Evolutionary conservation across 2,113 vertebrate species (phyloP).

Genomic region (Nothocercus nigrocapillus): DNA sequence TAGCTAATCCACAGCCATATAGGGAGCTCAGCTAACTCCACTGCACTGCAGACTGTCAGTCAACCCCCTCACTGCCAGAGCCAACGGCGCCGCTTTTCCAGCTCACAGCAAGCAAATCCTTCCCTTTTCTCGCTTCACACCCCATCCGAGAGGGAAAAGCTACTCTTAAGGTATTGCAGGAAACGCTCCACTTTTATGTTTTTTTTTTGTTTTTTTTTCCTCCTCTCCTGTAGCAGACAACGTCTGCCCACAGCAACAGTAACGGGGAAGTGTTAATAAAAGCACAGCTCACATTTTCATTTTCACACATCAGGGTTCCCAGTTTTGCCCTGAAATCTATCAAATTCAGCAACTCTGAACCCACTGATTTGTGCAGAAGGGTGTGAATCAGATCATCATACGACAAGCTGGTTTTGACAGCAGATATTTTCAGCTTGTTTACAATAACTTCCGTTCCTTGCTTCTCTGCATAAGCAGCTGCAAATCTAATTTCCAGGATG

Average conservation of each 20-base stretch:
- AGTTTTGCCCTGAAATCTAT: slow-evolving; percentile 17
- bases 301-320: slow-evolving; percentile 21
- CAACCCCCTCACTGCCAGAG: slow-evolving; percentile 77
- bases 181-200: slow-evolving; percentile 8
- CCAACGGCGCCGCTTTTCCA: slow-evolving; percentile 64
- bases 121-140: neutral
- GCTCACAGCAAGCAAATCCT: slow-evolving; percentile 48
- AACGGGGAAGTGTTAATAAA: slow-evolving; percentile 53
- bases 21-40: slow-evolving; percentile 87
- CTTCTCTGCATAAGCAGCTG: slow-evolving; percentile 49
- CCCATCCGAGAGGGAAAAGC: slow-evolving; percentile 34
- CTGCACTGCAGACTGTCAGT: slow-evolving; percentile 92
- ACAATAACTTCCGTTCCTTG: slow-evolving; percentile 38
- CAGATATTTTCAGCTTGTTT: slow-evolving; percentile 51
- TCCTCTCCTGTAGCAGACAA: too few relatives aligned
- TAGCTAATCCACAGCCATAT: slow-evolving; percentile 91
- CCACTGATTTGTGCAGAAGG: slow-evolving; percentile 5
- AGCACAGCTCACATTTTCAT: slow-evolving; percentile 39
- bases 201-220: too few relatives aligned
- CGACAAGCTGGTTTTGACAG: slow-evolving; percentile 48
- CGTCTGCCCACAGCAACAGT: slow-evolving; percentile 28
- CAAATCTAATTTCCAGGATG: slow-evolving; percentile 33
- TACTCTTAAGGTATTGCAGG: slow-evolving; percentile 43
- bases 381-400: slow-evolving; percentile 19
- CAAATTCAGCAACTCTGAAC: slow-evolving; percentile 22